Evolutionary conservation across 2,888 invertebrate genomes (phyloP).

Genomic region (Morpho achilles): DNA sequence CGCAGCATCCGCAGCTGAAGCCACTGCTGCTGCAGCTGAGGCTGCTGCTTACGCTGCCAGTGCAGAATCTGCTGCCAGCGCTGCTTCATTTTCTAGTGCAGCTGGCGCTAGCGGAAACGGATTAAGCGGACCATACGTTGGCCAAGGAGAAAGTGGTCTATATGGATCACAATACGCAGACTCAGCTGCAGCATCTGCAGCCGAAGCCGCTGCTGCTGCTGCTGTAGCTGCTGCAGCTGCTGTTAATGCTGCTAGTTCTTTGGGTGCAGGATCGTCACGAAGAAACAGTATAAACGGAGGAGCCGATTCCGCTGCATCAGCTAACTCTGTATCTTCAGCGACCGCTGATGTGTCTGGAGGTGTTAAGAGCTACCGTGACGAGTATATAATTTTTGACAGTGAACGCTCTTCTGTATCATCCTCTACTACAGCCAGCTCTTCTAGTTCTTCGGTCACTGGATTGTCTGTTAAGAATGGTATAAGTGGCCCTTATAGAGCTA

Average conservation of each 20-base stretch:
- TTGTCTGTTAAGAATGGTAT: no score
- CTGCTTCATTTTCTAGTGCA: background rate
- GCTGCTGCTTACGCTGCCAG: no score
- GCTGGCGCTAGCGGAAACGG: background rate
- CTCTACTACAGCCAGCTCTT: no score
- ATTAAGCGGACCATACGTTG: background rate
- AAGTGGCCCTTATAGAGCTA: no score
- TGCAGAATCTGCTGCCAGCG: no score
- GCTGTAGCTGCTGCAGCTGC: background rate
- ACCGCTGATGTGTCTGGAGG: no score
- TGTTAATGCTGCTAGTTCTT: slow-evolving; percentile 1
- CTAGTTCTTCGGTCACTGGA: no score
- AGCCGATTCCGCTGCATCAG: background rate
- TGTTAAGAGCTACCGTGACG: no score
- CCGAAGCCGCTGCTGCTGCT: background rate
- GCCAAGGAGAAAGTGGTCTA: background rate
- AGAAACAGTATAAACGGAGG: background rate
- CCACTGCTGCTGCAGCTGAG: background rate
- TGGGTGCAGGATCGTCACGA: no score
- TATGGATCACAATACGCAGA: background rate
- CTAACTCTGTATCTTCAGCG: no score
- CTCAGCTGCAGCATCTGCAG: background rate
- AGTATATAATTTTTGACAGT: no score
- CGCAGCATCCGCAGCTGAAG: background rate
- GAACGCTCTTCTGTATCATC: no score